These are phyloP conservation scores for Hyperopisus bebe DNA, from an alignment of 2,113 vertebrate species.

Conservation along the genomic window DNA sequence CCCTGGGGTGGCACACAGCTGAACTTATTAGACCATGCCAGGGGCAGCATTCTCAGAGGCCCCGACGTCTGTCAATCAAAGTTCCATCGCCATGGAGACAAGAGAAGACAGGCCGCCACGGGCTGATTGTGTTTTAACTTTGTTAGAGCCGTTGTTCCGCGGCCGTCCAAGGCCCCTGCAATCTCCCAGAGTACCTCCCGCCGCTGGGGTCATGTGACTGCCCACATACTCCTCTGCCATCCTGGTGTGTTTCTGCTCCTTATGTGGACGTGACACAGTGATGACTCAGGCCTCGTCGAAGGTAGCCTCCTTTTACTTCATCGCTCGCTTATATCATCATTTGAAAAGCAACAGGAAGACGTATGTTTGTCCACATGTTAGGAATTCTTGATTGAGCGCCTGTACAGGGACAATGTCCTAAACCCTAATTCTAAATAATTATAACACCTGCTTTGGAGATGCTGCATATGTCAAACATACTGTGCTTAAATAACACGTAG, in stretches of 20 bases:
- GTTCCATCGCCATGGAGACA: neutral
- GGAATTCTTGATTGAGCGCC: neutral
- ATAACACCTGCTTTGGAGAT: neutral
- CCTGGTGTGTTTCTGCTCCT: neutral
- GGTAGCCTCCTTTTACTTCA: neutral
- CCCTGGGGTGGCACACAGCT: neutral
- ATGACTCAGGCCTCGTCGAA: neutral
- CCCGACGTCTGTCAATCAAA: conserved; percentile 1
- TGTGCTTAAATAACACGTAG: neutral
- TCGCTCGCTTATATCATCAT: neutral
- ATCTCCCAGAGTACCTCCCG: neutral
- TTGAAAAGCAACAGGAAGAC: neutral
- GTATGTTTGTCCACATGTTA: neutral
- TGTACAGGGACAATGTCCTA: neutral
- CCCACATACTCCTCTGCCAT: neutral
- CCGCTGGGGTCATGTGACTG: neutral
- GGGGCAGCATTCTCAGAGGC: neutral
- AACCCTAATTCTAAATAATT: neutral
- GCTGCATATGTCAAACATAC: neutral
- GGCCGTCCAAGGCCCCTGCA: neutral
- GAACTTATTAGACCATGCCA: conserved; percentile 15
- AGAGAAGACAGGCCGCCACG: neutral
- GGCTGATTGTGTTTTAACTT: conserved; percentile 19
- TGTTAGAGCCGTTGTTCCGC: neutral
- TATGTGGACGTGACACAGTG: too few relatives aligned